Evolutionary conservation across 2,888 invertebrate species (phyloP), one percentile per base, ranked within the genome.

Genomic region (Pristionchus japonicus): DNA sequence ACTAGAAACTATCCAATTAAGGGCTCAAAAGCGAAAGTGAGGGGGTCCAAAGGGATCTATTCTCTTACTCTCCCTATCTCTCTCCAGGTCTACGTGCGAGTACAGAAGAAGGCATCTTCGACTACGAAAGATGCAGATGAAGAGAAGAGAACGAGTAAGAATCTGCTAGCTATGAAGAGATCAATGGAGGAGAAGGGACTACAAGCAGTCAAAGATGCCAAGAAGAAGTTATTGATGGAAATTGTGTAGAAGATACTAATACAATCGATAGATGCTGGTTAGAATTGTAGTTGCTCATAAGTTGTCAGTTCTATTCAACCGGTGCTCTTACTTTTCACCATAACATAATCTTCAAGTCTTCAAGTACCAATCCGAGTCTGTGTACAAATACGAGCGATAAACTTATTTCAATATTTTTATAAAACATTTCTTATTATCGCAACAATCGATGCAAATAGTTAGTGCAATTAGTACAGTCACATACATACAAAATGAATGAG

Each of bases 121-220:
- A 37, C 47, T 15, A 67, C 67, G 17, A 86, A 67, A 47, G 11
- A 11, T 67, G 67, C 47, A 4, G 86, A 86, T 86, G 64, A 67
- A 20, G 64, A 67, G 47, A 86, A 52, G 67, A 86, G 43, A 37
- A 86, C 64, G 11, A 86, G 43, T 31, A 20, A 64, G 11, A 43
- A 67, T 67, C 43, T 86, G 67, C 47, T 86, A 6, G 47, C 6
- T 1, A 17, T 86, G 15, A 86, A 86, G 64, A 86, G 67, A 52
- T n/a, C 49, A 13, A 86, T 86, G 64, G 86, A 86, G 27, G 86
- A 86, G 37, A 86, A 47, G 27, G 86, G 64, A 86, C 15, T 67
- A 17, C 27, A 67, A 20, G 34, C 31, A 34, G 86, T 86, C 20
- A 86, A 67, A 34, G 86, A 86, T 11, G 86, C 86, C 17, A 67